phyloP scores from a whole-genome alignment of 64 coral and sea anemone genomes.

The Acropora tenuis region DNA sequence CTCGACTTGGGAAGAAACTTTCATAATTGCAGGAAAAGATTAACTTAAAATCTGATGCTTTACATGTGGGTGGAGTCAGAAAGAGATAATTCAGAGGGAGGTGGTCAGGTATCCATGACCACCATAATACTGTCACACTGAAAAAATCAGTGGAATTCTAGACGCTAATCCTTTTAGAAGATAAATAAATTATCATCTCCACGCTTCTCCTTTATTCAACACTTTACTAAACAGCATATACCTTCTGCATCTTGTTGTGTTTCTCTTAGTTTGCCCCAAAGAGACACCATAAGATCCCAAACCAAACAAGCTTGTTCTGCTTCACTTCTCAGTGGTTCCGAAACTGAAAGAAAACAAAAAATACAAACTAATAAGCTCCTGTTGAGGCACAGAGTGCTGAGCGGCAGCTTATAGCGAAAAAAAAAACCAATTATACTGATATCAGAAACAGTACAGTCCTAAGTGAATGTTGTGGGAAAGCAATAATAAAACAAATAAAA shows the following conservation, averaged over 20 bases:
- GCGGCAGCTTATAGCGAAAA: too few relatives aligned
- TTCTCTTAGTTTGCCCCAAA: constrained; percentile 83
- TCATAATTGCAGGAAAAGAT: neutral
- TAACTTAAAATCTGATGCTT: neutral
- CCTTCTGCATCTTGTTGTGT: constrained; percentile 34
- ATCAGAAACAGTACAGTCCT: too few relatives aligned
- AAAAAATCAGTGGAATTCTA: too few relatives aligned
- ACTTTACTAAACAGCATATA: neutral
- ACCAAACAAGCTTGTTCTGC: constrained; percentile 79
- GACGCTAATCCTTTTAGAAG: neutral
- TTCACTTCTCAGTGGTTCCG: constrained; percentile 62
- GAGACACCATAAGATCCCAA: constrained; percentile 85
- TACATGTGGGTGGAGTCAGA: too few relatives aligned
- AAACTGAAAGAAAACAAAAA: constrained; percentile 44
- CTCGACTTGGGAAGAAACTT: too few relatives aligned
- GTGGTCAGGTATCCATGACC: too few relatives aligned
- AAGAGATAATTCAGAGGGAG: too few relatives aligned
- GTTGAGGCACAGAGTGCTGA: too few relatives aligned
- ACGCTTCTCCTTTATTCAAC: neutral
- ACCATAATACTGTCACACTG: too few relatives aligned
- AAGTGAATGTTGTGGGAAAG: too few relatives aligned
- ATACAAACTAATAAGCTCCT: neutral
- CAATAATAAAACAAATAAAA: too few relatives aligned
- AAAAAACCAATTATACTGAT: too few relatives aligned
- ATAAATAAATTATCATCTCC: neutral